Base-by-base conservation (phyloP, 2,113 vertebrate species). In the Euleptes europaea region DNA sequence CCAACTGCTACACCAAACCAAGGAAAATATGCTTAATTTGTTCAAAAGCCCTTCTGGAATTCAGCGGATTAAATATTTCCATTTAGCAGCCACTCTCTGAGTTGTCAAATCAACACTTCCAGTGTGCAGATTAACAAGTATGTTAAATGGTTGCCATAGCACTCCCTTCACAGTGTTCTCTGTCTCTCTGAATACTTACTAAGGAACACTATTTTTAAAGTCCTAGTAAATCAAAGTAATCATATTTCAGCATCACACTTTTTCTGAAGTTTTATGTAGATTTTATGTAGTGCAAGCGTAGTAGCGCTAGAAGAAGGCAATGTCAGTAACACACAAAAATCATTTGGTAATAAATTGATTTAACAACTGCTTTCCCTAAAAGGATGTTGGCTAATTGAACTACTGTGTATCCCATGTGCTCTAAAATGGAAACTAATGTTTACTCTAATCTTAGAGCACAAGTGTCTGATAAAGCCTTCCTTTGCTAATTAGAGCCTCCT, bases 371-470 rank as follows among this genome's bases (percentile, higher is more conserved):
- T 90, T 90, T 88, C 88, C 84, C 88, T 83, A 84, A 82, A n/a
- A 85, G 89, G 90, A 85, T 92, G 85, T 88, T 89, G 40, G 69
- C 71, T 80, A 35, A 89, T 93, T 93, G 78, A 86, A 84, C 91
- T 79, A 86, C 35, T 49, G 89, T 92, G 88, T 88, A 85, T 76
- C 82, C 73, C 33, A 49, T 84, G 51, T 76, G 49, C 82, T 85
- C 71, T 70, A 84, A 85, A 42, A 40, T 1, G 23, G 54, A 78
- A 74, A 82, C 84, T 73, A 35, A 81, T 78, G 82, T 63, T 72
- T 88, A 75, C 86, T 81, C 84, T 90, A 86, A 91, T 90, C 88
- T 79, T 74, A 23, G 1, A 5, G 78, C 57, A 73, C 81, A 73
- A 66, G 72, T 69, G 23, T 80, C 77, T 84, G 51, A 72, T 84